Evolutionary conservation across 2,113 vertebrate species (phyloP), one percentile per base, ranked within the genome.

Genomic region (Dryoscopus gambensis): DNA sequence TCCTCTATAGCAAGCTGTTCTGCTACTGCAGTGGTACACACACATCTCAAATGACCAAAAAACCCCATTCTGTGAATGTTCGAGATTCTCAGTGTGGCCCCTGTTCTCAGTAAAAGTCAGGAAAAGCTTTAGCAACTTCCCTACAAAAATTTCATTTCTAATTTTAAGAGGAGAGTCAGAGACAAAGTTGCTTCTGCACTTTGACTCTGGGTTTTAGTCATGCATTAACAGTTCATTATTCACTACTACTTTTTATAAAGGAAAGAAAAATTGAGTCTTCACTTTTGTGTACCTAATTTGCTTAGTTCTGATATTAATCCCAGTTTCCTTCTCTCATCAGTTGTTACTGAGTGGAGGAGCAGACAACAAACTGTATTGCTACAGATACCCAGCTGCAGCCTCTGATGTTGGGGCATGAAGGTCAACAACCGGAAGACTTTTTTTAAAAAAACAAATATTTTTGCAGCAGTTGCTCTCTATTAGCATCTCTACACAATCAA

Each of bases 361-460:
- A 28, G 99, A 99, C 97, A 99, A 99, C 98, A 99, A 99, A 92
- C 97, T 99, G n/a, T 99, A 99, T 97, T 98, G 98, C 75, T 99
- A 99, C 98, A 98, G 89, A 97, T 99, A 99, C 59, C 98, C 98
- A 25, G 95, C 98, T 75, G 97, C 97, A 62, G 97, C 97, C 76
- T 99, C 98, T 10, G 98, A 99, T 70, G 98, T 98, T 5, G 99
- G 99, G 60, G 99, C 99, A 11, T 99, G 98, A 98, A 97, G 50
- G 16, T 52, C 84, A 96, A 92, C 77, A 53, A 50, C 67, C 47
- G 69, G 84, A 82, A 67, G 53, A 53, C 35, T 40, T 50, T 20
- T 23, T 22, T 50, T 42, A 16, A 1, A 28, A 18, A 59, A 27
- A 25, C 6, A 19, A 60, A 50, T 9, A 82, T 80, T 63, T 71